Conservation (phyloP, 23 tunicate genomes). For the Ciona savignyi region DNA sequence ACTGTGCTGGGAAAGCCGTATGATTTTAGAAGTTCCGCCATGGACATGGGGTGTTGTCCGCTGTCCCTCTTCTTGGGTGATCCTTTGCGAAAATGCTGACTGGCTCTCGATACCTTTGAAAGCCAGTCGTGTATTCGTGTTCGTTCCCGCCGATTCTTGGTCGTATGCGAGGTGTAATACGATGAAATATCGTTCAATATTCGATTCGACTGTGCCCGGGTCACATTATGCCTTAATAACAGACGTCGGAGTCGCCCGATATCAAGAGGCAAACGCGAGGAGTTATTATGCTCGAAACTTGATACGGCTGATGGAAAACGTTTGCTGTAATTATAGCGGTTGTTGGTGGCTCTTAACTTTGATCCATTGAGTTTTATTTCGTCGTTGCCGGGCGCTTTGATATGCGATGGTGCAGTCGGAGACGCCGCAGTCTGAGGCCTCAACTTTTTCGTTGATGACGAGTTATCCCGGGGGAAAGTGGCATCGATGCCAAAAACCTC, state of each 20-base stretch:
- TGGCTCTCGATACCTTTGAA: not conserved
- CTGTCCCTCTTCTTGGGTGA: not conserved
- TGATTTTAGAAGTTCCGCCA: not conserved
- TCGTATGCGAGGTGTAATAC: not conserved
- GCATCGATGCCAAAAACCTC: not conserved
- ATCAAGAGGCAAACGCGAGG: not conserved
- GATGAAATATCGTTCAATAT: not conserved
- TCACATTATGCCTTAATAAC: not conserved
- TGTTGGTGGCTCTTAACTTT: not conserved
- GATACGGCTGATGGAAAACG: not conserved
- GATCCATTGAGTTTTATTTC: not conserved
- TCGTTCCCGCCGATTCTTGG: not conserved
- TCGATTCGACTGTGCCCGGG: not conserved
- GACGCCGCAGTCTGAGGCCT: not conserved
- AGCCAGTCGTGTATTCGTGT: not conserved
- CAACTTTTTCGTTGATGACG: not conserved
- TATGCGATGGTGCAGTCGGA: not conserved
- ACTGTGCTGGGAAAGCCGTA: not conserved
- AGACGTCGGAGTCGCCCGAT: not conserved
- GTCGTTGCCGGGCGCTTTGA: not conserved
- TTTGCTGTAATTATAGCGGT: not conserved
- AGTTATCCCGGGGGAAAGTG: not conserved
- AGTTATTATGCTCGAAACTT: not conserved
- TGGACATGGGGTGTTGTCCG: not conserved
- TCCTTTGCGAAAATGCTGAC: not conserved